Evolutionary conservation across 53 echinoderm and acorn worm species (phyloP).

Genomic region (Temnopleurus reevesii): DNA sequence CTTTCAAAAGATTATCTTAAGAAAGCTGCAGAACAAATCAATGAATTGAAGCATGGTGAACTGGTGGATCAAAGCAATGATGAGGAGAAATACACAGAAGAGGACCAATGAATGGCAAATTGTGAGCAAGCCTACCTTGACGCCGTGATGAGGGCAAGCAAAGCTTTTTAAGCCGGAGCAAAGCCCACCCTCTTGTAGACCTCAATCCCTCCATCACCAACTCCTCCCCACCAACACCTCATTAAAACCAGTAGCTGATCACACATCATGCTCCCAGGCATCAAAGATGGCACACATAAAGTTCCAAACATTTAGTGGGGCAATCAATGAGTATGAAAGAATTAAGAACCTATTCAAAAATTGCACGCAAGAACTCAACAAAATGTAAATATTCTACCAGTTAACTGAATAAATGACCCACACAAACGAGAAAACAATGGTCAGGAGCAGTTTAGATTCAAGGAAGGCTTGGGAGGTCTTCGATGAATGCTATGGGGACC

Average conservation of each 20-base stretch:
- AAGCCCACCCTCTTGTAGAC: not conserved
- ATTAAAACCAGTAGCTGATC: not conserved
- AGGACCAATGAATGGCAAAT: constrained; percentile 23
- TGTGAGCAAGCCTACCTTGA: not conserved
- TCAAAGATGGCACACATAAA: constrained; percentile 75
- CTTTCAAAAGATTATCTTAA: not conserved
- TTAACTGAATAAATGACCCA: constrained; percentile 75
- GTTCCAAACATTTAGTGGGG: constrained; percentile 67
- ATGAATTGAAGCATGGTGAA: not conserved
- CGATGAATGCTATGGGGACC: constrained; percentile 69
- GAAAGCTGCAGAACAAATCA: constrained; percentile 31
- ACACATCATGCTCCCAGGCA: not conserved
- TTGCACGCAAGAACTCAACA: constrained; percentile 61
- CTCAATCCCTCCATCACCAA: not conserved
- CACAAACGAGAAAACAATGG: constrained; percentile 57
- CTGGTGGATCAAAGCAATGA: not conserved
- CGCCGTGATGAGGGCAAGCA: not conserved
- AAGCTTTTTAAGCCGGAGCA: not conserved
- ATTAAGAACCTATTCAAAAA: constrained; percentile 64
- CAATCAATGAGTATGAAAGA: constrained; percentile 66
- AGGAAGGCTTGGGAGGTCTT: constrained; percentile 73
- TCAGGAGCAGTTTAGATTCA: constrained; percentile 64
- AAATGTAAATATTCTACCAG: constrained; percentile 77
- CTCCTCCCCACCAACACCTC: not conserved
- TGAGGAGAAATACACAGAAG: not conserved